Evolutionary conservation across 2,888 invertebrate species (phyloP), one percentile per base, ranked within the genome.

Genomic region (Bursaphelenchus okinawaensis): DNA sequence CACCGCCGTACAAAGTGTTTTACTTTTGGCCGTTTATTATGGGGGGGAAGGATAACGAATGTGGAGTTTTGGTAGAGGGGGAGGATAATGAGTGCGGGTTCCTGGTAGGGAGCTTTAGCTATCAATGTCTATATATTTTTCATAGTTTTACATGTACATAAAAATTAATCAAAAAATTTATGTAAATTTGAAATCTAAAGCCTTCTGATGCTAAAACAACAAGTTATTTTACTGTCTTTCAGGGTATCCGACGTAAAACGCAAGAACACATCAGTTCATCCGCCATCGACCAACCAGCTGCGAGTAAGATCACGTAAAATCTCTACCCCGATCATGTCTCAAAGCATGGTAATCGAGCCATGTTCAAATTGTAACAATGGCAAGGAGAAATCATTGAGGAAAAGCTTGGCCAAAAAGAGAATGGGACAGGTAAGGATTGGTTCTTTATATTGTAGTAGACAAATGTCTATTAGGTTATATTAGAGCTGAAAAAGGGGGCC

Each of bases 401-500:
- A 59, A 7, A 52, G 50, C 20, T 52, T 59, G 50, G 60, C 60
- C 60, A 59, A 59, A 6, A 59, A 59, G 28, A 31, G 60, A 20
- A n/a, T 59, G 51, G 60, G 29, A 8, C 28, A 57, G 27, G 57
- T 57, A 19, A 57, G 57, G 7, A 23, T 9, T 9, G 31, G 31
- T 29, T 29, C 8, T 9, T 29, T 29, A 7, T 29, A 9, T 29
- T 29, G n/a, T n/a, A n/a, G n/a, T n/a, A n/a, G n/a, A n/a, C n/a
- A n/a, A n/a, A n/a, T n/a, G n/a, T n/a, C n/a, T n/a, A n/a, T n/a
- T n/a, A n/a, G n/a, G n/a, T n/a, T n/a, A n/a, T n/a, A n/a, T n/a
- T n/a, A n/a, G n/a, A n/a, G n/a, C 12, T 29, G 29, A 29, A 29
- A 29, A 29, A 29, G 12, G 7, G 29, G 29, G 8, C 29, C 29